Evolutionary conservation across 2,113 vertebrate genomes (phyloP), one percentile per base, ranked within the genome.

Genomic region (Delphinapterus leucas): DNA sequence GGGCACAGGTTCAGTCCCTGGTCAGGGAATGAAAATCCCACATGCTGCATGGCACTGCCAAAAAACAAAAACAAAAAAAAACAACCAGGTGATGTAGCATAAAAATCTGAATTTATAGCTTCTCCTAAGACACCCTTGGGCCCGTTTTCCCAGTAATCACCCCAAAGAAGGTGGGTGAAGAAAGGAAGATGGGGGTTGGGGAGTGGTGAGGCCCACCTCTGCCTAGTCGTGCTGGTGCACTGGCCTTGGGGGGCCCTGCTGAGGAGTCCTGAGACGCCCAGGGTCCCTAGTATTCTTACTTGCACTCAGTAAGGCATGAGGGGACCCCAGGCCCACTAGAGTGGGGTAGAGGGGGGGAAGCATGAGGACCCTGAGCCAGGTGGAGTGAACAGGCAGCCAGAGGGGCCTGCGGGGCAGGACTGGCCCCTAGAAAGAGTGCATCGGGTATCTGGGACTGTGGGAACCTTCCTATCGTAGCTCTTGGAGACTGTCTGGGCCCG

Each of bases 41-140:
- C 53, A 53, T 53, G 53, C 53, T 53, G 53, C 15, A 1, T 53
- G 53, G 15, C 15, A 53, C 53, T 53, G 53, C 53, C 53, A 53
- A 53, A 53, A 53, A 53, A 49, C 3, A 14, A 49, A 49, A 13
- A 49, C 0, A 0, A 49, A 6, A 17, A 6, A 53, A 17, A 74
- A 55, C 8, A 36, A 47, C 63, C 15, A 9, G 47, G 11, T 15
- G 33, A 61, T 87, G 82, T 38, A 41, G 70, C 74, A n/a, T 88
- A 88, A 95, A 88, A 90, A 55, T 87, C 36, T 83, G 67, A 28
- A 60, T 67, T 79, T 71, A 38, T 38, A 55, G 55, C 90, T 80
- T 93, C 79, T 92, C 63, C 92, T n/a, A 47, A 88, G 90, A 91
- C 5, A 6, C 61, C 47, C 55, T 68, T 55, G 49, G 61, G 23